Evolutionary conservation across 2,113 vertebrate species (phyloP).

Genomic region (Malurus alboscapulatus): DNA sequence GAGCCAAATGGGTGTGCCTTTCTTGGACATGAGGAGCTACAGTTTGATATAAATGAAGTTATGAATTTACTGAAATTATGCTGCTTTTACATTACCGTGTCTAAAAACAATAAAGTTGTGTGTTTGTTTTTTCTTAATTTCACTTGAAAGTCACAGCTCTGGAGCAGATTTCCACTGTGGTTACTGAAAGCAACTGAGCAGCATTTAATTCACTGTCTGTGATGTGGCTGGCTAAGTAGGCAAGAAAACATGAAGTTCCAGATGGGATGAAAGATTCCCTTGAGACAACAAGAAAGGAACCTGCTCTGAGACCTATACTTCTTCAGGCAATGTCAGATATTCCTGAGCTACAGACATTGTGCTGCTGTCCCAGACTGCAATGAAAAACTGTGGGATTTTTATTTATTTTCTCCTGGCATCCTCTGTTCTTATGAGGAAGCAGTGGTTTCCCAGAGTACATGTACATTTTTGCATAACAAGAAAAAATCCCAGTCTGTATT

Average conservation of each 20-base stretch:
- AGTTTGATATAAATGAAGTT: not conserved
- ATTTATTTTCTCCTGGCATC: not conserved
- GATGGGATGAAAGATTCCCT: not conserved
- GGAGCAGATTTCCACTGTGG: not conserved
- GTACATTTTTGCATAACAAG: not conserved
- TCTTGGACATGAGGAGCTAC: not conserved
- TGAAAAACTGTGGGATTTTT: not conserved
- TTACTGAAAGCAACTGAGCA: not conserved
- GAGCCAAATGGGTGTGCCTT: not conserved
- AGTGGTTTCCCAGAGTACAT: not conserved
- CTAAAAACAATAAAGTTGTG: not conserved
- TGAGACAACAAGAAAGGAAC: not conserved
- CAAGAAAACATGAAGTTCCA: not conserved
- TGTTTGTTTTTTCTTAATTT: not conserved
- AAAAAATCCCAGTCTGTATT: not conserved
- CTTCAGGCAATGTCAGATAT: not conserved
- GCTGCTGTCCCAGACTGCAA: not conserved
- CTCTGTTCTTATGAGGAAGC: not conserved
- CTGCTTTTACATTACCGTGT: not conserved
- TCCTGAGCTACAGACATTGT: not conserved
- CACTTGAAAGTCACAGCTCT: not conserved
- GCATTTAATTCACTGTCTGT: not conserved
- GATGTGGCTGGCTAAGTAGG: not conserved
- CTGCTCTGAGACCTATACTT: not conserved
- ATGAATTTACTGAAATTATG: not conserved